These are phyloP conservation scores for Drosophila quinaria DNA, from an alignment of 2,888 invertebrate species.

Conservation along the genomic window DNA sequence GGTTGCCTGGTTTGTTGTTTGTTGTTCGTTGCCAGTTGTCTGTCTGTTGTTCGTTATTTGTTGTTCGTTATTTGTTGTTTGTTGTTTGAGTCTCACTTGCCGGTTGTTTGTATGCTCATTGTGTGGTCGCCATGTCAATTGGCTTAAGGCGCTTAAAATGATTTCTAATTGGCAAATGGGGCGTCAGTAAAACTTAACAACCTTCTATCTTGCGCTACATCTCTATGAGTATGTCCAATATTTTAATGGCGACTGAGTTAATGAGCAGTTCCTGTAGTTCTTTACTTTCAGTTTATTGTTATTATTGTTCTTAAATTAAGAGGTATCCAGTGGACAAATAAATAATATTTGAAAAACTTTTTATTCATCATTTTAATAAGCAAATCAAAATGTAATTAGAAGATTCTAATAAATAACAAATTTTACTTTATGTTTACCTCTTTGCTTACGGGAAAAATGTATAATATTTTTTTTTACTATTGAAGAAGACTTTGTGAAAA, in stretches of 20 bases:
- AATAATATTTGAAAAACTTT: too few relatives aligned
- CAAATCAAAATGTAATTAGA: too few relatives aligned
- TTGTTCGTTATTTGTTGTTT: slow-evolving; percentile 20
- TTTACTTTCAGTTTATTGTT: background rate
- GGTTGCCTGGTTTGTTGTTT: slow-evolving; percentile 49
- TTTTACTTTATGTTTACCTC: too few relatives aligned
- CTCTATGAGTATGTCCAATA: background rate
- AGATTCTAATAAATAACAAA: too few relatives aligned
- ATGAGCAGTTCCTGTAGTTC: too few relatives aligned
- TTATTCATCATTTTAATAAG: too few relatives aligned
- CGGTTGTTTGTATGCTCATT: slow-evolving; percentile 48
- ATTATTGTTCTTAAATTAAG: background rate
- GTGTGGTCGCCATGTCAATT: slow-evolving; percentile 68
- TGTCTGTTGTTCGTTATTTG: slow-evolving; percentile 5
- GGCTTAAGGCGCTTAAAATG: slow-evolving; percentile 77
- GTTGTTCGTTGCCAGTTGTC: too few relatives aligned
- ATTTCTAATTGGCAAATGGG: slow-evolving; percentile 81
- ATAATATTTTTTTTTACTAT: too few relatives aligned
- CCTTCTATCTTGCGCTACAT: background rate
- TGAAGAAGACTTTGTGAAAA: too few relatives aligned
- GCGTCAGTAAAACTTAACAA: slow-evolving; percentile 7
- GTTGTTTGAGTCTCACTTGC: slow-evolving; percentile 39
- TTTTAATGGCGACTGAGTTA: background rate
- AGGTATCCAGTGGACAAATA: background rate
- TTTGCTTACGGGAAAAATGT: too few relatives aligned